These are phyloP conservation scores for Laodelphax striatellus DNA, from an alignment of 1,140 invertebrate genomes.

Conservation along the genomic window DNA sequence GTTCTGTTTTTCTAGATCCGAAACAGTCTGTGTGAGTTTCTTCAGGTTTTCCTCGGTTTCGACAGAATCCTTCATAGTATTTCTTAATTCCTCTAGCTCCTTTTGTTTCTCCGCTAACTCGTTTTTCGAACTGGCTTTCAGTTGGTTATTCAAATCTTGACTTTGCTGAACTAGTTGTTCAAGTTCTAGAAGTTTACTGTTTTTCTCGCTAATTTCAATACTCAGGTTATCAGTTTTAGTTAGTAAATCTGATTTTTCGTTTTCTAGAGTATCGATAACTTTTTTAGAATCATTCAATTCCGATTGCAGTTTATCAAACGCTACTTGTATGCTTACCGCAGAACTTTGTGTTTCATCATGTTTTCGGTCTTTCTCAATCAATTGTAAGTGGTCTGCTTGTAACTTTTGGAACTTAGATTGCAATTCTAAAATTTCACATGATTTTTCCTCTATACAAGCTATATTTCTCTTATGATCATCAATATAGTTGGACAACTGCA, in stretches of 20 bases:
- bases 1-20: neutral
- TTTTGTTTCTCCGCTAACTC: neutral
- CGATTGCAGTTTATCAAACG: too few species aligned
- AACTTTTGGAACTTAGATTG: too few species aligned
- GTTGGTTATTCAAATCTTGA: slow-evolving; percentile 2
- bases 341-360: too few species aligned
- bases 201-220: slow-evolving; percentile 5
- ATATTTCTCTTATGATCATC: neutral
- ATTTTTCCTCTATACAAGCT: neutral
- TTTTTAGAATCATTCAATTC: too few species aligned
- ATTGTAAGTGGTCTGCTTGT: too few species aligned
- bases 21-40: neutral
- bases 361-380: too few species aligned
- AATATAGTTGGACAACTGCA: neutral
- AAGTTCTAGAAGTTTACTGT: neutral
- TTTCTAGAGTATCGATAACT: slow-evolving; percentile 2
- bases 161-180: neutral
- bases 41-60: neutral
- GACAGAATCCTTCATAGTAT: too few species aligned
- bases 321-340: too few species aligned
- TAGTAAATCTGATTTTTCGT: neutral
- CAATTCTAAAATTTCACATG: neutral
- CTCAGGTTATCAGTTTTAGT: neutral
- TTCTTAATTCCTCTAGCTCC: neutral
- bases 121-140: neutral